Base-by-base conservation (phyloP, 1,140 invertebrate genomes). In the Arion vulgaris region DNA sequence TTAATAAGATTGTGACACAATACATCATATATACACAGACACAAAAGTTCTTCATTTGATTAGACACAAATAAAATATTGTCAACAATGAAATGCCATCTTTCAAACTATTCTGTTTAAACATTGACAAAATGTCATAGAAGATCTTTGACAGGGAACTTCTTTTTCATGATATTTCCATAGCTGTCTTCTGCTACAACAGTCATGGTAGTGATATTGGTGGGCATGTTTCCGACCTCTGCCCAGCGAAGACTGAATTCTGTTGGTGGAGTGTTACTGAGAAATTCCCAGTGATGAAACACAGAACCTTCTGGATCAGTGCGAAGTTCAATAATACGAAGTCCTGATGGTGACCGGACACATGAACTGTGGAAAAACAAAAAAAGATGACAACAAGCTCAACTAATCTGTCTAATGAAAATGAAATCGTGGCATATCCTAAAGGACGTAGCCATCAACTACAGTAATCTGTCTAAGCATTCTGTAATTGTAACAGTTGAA, bases 201-300 rank as follows among this genome's bases (percentile, higher is more conserved):
- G 88, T 86, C 4, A 89, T 80, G 62, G 77, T 85, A 45, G 82
- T 76, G 36, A 85, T 85, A 66, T 85, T 86, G n/a, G 81, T 57
- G n/a, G 90, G 90, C 38, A 90, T 57, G 80, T 87, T 85, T 68
- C 86, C 87, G 23, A 90, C 78, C 41, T 87, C 82, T 34, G 86
- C 86, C 38, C 77, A 66, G 45, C 87, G 87, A 19, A 91, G 78
- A 49, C 72, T 80, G 83, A 91, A 91, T 45, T 88, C 84, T 23
- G 73, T 83, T 23, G 91, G 89, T 32, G 88, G 87, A 39, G 85
- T 83, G 11, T 84, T 81, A 0, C 90, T n/a, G 17, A 57, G 86
- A 68, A 95, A 95, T 87, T 95, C 94, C 94, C 95, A 95, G 81
- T 94, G 94, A 87, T 94, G 93, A 83, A 95, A 91, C 39, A 95